Conservation (phyloP, 1,140 invertebrate species). For the Diorhabda elongata region DNA sequence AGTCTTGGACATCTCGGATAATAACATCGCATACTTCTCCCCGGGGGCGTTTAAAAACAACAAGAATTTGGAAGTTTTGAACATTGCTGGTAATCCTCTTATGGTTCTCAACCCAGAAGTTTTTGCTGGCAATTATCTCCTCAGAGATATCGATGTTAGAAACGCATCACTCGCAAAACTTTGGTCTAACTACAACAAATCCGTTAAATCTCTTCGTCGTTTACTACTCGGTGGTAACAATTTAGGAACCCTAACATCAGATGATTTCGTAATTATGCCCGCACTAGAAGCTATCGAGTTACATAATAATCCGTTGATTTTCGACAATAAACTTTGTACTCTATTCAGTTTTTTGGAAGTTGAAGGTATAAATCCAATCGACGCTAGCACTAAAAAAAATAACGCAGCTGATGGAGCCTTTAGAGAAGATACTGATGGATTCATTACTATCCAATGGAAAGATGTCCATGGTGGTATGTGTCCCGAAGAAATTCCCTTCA, state of each 20-base stretch:
- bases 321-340: slow-evolving; percentile 56
- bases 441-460: slow-evolving; percentile 20
- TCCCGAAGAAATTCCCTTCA: slow-evolving; percentile 11
- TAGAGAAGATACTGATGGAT: slow-evolving; percentile 26
- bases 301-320: slow-evolving; percentile 60
- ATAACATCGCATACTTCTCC: slow-evolving; percentile 44
- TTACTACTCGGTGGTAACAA: slow-evolving; percentile 57
- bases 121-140: slow-evolving; percentile 56
- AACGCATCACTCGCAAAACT: slow-evolving; percentile 59
- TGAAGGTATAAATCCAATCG: slow-evolving; percentile 47
- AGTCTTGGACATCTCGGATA: slow-evolving; percentile 36
- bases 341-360: slow-evolving; percentile 56
- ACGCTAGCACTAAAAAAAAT: slow-evolving; percentile 13
- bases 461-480: slow-evolving; percentile 22
- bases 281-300: slow-evolving; percentile 60
- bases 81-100: slow-evolving; percentile 66
- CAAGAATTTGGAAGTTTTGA: slow-evolving; percentile 59
- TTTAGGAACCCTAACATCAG: slow-evolving; percentile 53
- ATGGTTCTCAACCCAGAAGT: slow-evolving; percentile 59
- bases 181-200: slow-evolving; percentile 55
- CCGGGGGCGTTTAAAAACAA: slow-evolving; percentile 59
- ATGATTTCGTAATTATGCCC: slow-evolving; percentile 56
- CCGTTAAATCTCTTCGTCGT: slow-evolving; percentile 51
- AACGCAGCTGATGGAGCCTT: slow-evolving; percentile 10
- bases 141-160: slow-evolving; percentile 62